These are phyloP conservation scores for Lasius fuliginosus DNA, from an alignment of 2,888 invertebrate genomes.

Conservation along the genomic window DNA sequence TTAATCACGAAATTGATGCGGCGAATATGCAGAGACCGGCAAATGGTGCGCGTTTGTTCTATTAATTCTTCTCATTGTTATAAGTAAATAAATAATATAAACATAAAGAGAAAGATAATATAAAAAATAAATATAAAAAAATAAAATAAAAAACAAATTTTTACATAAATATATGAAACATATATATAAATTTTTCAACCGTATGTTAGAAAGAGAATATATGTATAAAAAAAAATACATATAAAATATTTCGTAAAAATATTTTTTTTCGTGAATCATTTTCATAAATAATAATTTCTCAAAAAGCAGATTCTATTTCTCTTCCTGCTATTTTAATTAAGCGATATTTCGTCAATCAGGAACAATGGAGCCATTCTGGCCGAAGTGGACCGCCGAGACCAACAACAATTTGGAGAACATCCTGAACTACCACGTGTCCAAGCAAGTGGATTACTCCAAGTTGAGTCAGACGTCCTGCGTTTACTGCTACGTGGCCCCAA, in stretches of 20 bases:
- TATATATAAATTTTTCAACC: constrained; percentile 9
- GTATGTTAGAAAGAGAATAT: background rate
- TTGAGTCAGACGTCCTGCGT: constrained; percentile 81
- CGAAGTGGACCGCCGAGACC: constrained; percentile 54
- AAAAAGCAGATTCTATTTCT: background rate
- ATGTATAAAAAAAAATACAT: background rate
- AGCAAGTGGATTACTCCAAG: constrained; percentile 76
- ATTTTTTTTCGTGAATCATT: background rate
- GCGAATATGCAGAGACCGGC: constrained; percentile 51
- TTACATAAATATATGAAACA: background rate
- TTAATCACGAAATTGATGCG: constrained; percentile 46
- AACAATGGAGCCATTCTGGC: constrained; percentile 67
- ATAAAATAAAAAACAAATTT: background rate
- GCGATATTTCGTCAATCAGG: constrained; percentile 61
- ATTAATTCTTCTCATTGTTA: constrained; percentile 30
- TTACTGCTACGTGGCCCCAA: constrained; percentile 82
- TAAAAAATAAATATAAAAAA: constrained; percentile 25
- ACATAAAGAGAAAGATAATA: background rate
- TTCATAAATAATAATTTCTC: background rate
- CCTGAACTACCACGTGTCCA: constrained; percentile 73
- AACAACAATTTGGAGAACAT: constrained; percentile 75
- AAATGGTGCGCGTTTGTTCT: constrained; percentile 61
- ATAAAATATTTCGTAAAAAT: background rate
- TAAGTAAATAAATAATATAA: background rate
- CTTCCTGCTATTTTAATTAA: constrained; percentile 30